Evolutionary conservation across 2,888 invertebrate species (phyloP), one percentile per base, ranked within the genome.

Genomic region (Calameuta pallipes): DNA sequence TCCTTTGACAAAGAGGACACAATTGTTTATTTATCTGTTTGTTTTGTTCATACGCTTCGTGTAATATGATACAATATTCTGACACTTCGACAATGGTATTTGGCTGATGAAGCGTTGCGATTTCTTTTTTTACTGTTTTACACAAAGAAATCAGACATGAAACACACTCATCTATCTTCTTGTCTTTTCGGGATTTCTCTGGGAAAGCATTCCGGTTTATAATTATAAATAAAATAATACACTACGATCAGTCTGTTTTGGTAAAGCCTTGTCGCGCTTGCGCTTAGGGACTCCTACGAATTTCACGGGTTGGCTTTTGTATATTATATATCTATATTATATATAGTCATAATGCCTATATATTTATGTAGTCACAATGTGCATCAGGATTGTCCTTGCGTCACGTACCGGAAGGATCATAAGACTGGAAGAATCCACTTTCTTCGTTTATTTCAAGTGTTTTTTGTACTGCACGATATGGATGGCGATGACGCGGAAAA

Each of bases 231-330:
- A 75, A 78, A 78, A 78, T 75, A 78, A 80, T 79, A 80, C 77
- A 73, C 75, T 80, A 78, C 79, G 75, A 77, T 80, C 80, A 80
- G 80, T 80, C 80, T 80, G 73, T 79, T 77, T 70, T 76, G 77
- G 80, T 73, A 76, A 78, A 78, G 78, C 73, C 69, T 78, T 75
- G 71, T 56, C 75, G 70, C 33, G 37, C 56, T 76, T 68, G 56
- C 30, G 31, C 36, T 11, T 56, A 75, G 75, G 68, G 33, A 75
- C 75, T 74, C 69, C 70, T 56, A 56, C 56, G 2, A 56, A 23
- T 56, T 56, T 56, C 2, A 56, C 23, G 56, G 56, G 56, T 56
- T 56, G 56, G 56, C 56, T 15, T 56, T 56, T 56, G 23, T 56
- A 56, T 56, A 56, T 56, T 56, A 41, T 41, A 41, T 6, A 33